These are phyloP conservation scores for Drosophila lutescens DNA, from an alignment of 2,888 invertebrate species.

Conservation along the genomic window DNA sequence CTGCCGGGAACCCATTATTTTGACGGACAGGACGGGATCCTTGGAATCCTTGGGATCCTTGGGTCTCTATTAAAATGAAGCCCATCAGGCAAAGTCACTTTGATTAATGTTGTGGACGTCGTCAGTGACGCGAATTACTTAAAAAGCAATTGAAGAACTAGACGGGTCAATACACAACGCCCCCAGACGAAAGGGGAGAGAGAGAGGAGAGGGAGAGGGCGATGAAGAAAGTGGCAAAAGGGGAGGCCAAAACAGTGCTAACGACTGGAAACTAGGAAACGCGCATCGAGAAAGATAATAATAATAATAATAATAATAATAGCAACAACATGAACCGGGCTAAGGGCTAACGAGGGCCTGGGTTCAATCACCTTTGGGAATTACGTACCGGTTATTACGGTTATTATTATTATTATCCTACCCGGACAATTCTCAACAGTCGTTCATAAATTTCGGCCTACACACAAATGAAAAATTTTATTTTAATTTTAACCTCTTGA, in stretches of 20 bases:
- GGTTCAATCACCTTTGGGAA: constrained; percentile 70
- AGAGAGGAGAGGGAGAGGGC: constrained; percentile 1
- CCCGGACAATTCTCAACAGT: constrained; percentile 3
- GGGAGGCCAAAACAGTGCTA: constrained; percentile 12
- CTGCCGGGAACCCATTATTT: constrained; percentile 7
- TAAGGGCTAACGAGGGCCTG: constrained; percentile 28
- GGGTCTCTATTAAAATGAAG: constrained; percentile 1
- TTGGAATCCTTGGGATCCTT: constrained; percentile 12
- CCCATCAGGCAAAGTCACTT: constrained; percentile 8
- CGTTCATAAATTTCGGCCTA: not conserved
- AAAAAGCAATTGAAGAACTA: constrained; percentile 38
- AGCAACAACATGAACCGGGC: constrained; percentile 16
- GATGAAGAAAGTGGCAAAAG: not conserved
- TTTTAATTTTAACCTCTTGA: too few species aligned
- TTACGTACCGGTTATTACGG: constrained; percentile 63
- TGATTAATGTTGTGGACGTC: constrained; percentile 16
- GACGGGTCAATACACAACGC: constrained; percentile 12
- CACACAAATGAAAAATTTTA: not conserved
- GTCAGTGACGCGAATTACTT: constrained; percentile 30
- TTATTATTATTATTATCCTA: constrained; percentile 59
- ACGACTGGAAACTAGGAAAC: constrained; percentile 22
- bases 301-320: constrained; percentile 18
- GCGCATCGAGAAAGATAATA: constrained; percentile 10
- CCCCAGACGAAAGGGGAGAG: constrained; percentile 13
- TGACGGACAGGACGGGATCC: constrained; percentile 6